These are phyloP conservation scores for Fratercula arctica DNA, from an alignment of 2,797 vertebrate species.

Conservation along the genomic window DNA sequence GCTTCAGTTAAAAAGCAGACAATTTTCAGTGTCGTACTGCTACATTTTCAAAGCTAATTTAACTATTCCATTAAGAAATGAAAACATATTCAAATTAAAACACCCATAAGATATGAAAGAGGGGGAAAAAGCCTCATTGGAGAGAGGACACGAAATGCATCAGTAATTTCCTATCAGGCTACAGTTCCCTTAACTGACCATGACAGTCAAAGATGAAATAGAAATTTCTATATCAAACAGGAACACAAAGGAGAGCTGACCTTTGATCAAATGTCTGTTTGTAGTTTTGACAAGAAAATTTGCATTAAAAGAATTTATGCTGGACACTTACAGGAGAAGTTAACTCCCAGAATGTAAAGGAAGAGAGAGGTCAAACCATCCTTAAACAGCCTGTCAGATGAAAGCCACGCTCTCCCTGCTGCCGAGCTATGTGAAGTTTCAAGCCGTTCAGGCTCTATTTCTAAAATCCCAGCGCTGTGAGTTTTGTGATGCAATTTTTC, in stretches of 20 bases:
- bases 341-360: constrained; percentile 81
- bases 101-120: constrained; percentile 65
- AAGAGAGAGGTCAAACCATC: constrained; percentile 85
- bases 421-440: neutral
- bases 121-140: neutral
- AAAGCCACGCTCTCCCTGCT: constrained; percentile 50
- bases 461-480: neutral
- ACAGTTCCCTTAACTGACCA: constrained; percentile 77
- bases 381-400: constrained; percentile 70
- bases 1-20: constrained; percentile 69
- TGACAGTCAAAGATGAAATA: constrained; percentile 90
- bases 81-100: constrained; percentile 77
- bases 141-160: constrained; percentile 62
- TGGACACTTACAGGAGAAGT: constrained; percentile 75
- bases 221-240: constrained; percentile 91
- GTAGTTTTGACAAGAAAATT: constrained; percentile 92
- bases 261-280: constrained; percentile 91
- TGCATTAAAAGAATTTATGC: constrained; percentile 84
- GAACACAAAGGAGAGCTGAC: constrained; percentile 90
- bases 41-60: constrained; percentile 69
- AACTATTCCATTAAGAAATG: constrained; percentile 76
- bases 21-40: constrained; percentile 58
- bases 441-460: neutral
- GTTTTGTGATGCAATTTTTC: constrained; percentile 34
- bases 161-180: constrained; percentile 69